phyloP scores from a whole-genome alignment of 2,888 invertebrate genomes.

The Trachelus iudaicus region DNA sequence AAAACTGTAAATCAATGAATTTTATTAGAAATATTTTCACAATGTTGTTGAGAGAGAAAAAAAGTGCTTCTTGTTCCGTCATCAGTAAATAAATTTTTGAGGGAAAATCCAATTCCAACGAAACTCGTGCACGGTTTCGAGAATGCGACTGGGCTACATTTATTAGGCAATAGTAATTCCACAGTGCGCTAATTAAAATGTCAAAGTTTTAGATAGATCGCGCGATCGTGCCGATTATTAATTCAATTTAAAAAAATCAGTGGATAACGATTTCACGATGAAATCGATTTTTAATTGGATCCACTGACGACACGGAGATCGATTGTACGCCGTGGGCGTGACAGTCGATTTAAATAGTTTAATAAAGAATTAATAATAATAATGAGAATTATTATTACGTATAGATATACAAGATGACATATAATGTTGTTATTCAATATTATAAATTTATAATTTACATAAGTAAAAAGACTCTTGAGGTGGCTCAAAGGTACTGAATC shows the following conservation, averaged over 20 bases:
- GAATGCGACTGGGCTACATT: neutral
- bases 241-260: neutral
- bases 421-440: neutral
- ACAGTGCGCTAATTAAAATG: neutral
- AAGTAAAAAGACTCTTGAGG: neutral
- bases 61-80: neutral
- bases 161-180: neutral
- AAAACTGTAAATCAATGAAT: neutral
- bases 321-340: neutral
- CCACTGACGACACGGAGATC: neutral
- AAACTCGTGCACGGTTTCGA: constrained; percentile 6
- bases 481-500: neutral
- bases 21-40: neutral
- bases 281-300: neutral
- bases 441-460: constrained; percentile 1
- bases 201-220: neutral
- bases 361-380: neutral
- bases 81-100: neutral
- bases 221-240: neutral
- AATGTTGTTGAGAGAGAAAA: neutral
- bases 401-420: neutral
- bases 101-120: neutral
- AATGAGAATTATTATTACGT: neutral
- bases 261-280: neutral
- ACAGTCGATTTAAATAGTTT: neutral